Evolutionary conservation across 2,797 vertebrate species (phyloP), one percentile per base, ranked within the genome.

Genomic region (Urocyon cinereoargenteus): DNA sequence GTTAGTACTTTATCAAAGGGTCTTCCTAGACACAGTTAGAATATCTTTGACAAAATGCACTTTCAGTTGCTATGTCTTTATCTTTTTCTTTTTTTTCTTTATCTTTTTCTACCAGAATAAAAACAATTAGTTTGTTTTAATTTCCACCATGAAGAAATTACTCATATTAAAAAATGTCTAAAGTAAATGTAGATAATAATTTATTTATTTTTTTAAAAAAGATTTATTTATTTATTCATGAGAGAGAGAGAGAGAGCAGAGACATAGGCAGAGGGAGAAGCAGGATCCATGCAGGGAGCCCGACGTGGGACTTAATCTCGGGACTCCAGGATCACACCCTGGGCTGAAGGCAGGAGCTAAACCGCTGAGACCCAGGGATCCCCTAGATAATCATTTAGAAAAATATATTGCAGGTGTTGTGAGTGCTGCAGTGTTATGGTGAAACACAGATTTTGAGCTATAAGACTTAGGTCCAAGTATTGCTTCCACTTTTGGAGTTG

Each of bases 81-180:
- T 90, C 3, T 82, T 57, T 75, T 75, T 82, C 59, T 75, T n/a
- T n/a, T n/a, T n/a, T n/a, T n/a, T 64, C 22, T 49, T 77, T 18
- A 64, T 90, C 3, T 82, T 57, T 75, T 75, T 82, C 59, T 75
- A 40, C 68, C 6, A 45, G 66, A 21, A 53, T 66, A 86, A 55
- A 90, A 61, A 61, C 34, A 82, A 87, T 22, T 81, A 57, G 7
- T 81, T 24, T 81, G 31, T 61, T 87, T 95, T 83, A 83, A 88
- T 79, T 57, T 83, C 59, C 31, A 77, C 75, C 51, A 83, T n/a
- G n/a, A 95, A 87, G 28, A 82, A 82, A 87, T 82, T 82, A 77
- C 68, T 64, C 24, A 31, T 87, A 70, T 26, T 83, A 88, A 72
- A 79, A 93, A 90, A 64, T 64, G 49, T 61, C 61, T 93, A 87